phyloP scores from a whole-genome alignment of 2,888 invertebrate species.

The Nysson spinosus region DNA sequence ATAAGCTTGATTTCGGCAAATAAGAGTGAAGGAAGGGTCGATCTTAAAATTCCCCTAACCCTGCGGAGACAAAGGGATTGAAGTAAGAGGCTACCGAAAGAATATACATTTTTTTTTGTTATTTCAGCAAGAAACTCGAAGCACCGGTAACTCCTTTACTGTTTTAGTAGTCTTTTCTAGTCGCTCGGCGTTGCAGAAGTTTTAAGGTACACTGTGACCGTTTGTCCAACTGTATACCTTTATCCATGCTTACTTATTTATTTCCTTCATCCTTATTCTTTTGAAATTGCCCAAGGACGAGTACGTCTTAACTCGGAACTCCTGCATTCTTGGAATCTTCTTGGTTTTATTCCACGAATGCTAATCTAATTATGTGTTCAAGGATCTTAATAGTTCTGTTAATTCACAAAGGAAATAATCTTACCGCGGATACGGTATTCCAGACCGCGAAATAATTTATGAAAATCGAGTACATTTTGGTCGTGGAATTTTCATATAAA shows the following conservation, averaged over 20 bases:
- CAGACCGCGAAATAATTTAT: too few species aligned
- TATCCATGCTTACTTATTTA: not conserved
- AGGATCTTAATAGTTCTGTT: too few species aligned
- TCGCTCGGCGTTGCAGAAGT: conserved; percentile 12
- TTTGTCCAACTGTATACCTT: conserved; percentile 17
- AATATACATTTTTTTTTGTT: conserved; percentile 4
- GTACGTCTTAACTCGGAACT: too few species aligned
- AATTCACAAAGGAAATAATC: too few species aligned
- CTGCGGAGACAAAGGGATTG: conserved; percentile 8
- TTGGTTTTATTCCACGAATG: too few species aligned
- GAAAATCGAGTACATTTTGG: too few species aligned
- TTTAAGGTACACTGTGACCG: conserved; percentile 1
- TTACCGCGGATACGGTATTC: too few species aligned
- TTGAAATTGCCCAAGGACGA: too few species aligned
- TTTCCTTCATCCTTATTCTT: not conserved
- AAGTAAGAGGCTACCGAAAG: not conserved
- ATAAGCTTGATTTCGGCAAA: conserved; percentile 17
- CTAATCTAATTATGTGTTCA: too few species aligned
- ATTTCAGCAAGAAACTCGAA: conserved; percentile 5
- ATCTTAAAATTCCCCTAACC: conserved; percentile 11
- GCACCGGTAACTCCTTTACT: conserved; percentile 6
- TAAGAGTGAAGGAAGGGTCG: conserved; percentile 20
- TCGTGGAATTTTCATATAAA: too few species aligned
- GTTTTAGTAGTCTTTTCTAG: conserved; percentile 18
- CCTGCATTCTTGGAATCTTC: too few species aligned